Conservation (phyloP, 1,140 invertebrate species). For the Drosophila insularis region DNA sequence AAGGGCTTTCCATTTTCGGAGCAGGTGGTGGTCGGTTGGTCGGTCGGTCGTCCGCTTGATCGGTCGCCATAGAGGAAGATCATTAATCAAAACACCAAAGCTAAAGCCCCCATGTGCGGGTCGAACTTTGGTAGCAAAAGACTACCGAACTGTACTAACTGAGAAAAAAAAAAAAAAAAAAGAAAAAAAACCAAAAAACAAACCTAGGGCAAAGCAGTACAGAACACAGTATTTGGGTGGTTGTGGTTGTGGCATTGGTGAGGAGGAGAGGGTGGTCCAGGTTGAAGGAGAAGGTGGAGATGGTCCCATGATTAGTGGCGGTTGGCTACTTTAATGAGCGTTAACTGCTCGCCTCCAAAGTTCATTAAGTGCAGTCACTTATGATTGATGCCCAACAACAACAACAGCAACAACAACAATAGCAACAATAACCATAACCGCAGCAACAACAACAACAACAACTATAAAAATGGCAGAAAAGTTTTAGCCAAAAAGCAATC, state of each 20-base stretch:
- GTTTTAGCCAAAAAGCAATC: slow-evolving; percentile 25
- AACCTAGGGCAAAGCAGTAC: neutral
- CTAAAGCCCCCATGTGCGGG: slow-evolving; percentile 45
- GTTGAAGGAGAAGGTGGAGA: slow-evolving; percentile 19
- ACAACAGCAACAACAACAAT: slow-evolving; percentile 60
- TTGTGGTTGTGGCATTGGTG: neutral
- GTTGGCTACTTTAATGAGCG: slow-evolving; percentile 78
- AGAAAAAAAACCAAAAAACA: neutral
- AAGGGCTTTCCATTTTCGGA: slow-evolving; percentile 55
- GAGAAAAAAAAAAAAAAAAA: slow-evolving; percentile 24
- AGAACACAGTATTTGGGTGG: neutral
- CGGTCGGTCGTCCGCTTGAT: neutral
- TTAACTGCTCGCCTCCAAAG: slow-evolving; percentile 75
- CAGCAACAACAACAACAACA: neutral
- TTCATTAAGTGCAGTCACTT: slow-evolving; percentile 72
- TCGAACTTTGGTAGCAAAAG: slow-evolving; percentile 65
- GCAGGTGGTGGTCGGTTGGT: slow-evolving; percentile 7
- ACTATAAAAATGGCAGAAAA: slow-evolving; percentile 9
- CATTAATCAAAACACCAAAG: slow-evolving; percentile 78
- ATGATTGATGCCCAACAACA: slow-evolving; percentile 69
- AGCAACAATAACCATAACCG: slow-evolving; percentile 28
- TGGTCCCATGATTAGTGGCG: slow-evolving; percentile 69
- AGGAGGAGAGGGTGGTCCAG: neutral
- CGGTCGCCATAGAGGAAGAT: slow-evolving; percentile 31
- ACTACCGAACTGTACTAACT: slow-evolving; percentile 77